Evolutionary conservation across 2,888 invertebrate genomes (phyloP), one percentile per base, ranked within the genome.

Genomic region (Rugalucina vietnamica): DNA sequence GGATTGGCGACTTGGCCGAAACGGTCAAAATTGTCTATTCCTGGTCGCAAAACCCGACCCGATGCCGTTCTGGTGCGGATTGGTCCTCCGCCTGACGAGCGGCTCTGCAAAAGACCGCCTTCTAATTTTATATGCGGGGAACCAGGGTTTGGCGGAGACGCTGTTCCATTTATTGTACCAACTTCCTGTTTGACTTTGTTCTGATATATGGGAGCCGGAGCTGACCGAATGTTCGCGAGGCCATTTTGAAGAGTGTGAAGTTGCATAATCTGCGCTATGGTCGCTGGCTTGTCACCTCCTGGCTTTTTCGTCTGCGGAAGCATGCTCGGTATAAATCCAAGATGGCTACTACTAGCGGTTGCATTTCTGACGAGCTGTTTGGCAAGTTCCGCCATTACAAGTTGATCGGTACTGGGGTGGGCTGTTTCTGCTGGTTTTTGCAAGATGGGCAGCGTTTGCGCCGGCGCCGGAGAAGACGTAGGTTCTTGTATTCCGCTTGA

Each of bases 241-340:
- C 65, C 34, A 18, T 65, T 65, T 29, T 65, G 65, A 18, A 65
- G 32, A 32, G 2, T 65, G 32, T 87, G 87, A 3, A 85, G 81
- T 50, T 87, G 87, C 60, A 87, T 85, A 18, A 87, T 70, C 60
- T 87, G 85, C 29, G 87, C 87, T 54, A 87, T 87, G 14, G 87
- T 87, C 14, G 85, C 83, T 27, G 87, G 87, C 72, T 87, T 87
- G 0, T 85, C 87, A 32, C 60, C 1, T 8, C 29, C 36, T 18
- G 21, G 18, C 24, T 77, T 82, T 54, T 82, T 87, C 18, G 39
- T 3, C 10, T 57, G 32, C n/a, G 65, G 36, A 27, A 65, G 21
- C 29, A 57, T n/a, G 18, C 50, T 8, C 36, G n/a, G 36, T 71
- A n/a, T 18, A 27, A 37, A n/a, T 2, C 29, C n/a, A 43, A 70